Evolutionary conservation across 2,888 invertebrate species (phyloP).

Genomic region (Pseudococcus viburni): DNA sequence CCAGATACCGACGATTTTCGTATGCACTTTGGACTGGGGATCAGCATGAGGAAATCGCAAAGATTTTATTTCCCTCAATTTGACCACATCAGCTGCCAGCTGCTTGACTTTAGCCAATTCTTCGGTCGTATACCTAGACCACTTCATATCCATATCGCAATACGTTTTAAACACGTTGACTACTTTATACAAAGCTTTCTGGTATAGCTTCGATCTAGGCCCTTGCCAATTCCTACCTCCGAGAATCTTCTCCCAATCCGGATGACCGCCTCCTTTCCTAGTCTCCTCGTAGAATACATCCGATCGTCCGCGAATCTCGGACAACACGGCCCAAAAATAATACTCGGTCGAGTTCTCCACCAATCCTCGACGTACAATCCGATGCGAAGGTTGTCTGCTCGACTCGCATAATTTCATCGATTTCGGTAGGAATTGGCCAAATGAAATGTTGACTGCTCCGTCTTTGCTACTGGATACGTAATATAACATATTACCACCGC

Average conservation of each 20-base stretch:
- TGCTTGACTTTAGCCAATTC: not conserved
- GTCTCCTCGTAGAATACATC: not conserved
- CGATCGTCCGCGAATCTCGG: not conserved
- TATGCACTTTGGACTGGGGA: conserved; percentile 19
- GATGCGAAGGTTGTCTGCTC: not conserved
- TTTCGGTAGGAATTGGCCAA: not conserved
- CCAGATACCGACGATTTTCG: not conserved
- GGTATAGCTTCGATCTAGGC: not conserved
- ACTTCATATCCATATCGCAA: conserved; percentile 18
- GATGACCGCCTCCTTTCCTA: not conserved
- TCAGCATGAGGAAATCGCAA: not conserved
- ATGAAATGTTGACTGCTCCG: not conserved
- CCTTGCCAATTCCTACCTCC: conserved; percentile 24
- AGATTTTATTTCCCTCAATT: not conserved
- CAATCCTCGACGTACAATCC: not conserved
- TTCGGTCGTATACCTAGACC: conserved; percentile 1
- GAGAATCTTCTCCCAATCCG: not conserved
- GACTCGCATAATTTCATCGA: not conserved
- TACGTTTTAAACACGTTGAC: not conserved
- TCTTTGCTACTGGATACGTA: not conserved
- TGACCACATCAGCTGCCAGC: not conserved
- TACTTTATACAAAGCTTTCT: not conserved
- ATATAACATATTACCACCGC: not conserved
- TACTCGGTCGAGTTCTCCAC: conserved; percentile 8
- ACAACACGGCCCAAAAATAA: not conserved